Evolutionary conservation across 2,797 vertebrate species (phyloP), one percentile per base, ranked within the genome.

Genomic region (Cyclura pinguis): DNA sequence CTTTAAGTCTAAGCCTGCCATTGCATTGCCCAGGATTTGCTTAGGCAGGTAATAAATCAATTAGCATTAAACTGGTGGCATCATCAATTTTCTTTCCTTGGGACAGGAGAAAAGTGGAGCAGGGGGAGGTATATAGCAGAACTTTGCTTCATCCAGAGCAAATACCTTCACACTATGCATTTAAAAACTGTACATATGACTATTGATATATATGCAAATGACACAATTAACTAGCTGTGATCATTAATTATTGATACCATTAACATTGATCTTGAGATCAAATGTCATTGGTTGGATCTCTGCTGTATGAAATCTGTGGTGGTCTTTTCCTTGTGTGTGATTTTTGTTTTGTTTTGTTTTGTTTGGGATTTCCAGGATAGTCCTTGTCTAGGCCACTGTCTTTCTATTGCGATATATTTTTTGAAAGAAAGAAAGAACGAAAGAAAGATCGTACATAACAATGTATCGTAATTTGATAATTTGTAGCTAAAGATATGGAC

Each of bases 41-140:
- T 96, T 96, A 96, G 97, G 97, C 97, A 98, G 97, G 97, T 97
- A 97, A 98, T 98, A 98, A 97, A 98, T 98, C 97, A 98, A 98
- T 98, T 98, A 98, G 96, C 95, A 97, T 97, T 97, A 97, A 97
- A 97, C 95, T 94, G 95, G 96, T 94, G 95, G 96, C 95, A 86
- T 97, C 97, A 97, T 98, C 97, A 97, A 97, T 97, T 97, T 97
- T 97, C 96, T 96, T 96, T 96, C 90, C 96, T 93, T 29, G n/a
- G 81, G 80, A 59, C 18, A 38, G 78, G 57, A 12, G 93, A 89
- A 92, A 12, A 96, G 94, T 94, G 93, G 47, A 18, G 32, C 52
- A 57, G 50, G 35, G 47, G 55, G 67, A 77, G 80, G 85, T 42
- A 92, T 96, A 93, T 92, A 96, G 95, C 96, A 96, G 96, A 96